A percentile compares a stretch with the other conserved stretches of the same genome.
Evolutionary conservation across 2,888 invertebrate species (phyloP).

Genomic region (Camptogramma bilineatum): DNA sequence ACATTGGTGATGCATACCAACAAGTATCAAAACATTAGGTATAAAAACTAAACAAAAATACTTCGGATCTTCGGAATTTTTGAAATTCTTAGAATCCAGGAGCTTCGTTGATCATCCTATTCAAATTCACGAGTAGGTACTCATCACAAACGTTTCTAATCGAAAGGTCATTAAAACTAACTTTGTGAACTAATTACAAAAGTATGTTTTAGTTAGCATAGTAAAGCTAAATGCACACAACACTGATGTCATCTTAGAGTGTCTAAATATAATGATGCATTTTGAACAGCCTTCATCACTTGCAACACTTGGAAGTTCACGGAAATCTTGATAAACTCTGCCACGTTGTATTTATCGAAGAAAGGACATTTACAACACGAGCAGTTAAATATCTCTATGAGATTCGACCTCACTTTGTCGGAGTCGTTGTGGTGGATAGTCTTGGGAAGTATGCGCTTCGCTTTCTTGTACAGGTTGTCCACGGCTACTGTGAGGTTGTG

Average conservation of each 20-base stretch:
- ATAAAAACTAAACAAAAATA: too few species aligned
- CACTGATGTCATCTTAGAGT: constrained; percentile 66
- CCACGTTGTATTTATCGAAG: constrained; percentile 62
- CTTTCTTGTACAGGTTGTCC: constrained; percentile 68
- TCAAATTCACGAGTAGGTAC: background rate
- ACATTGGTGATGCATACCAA: too few species aligned
- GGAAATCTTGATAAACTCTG: constrained; percentile 64
- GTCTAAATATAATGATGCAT: constrained; percentile 70
- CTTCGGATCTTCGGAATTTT: background rate
- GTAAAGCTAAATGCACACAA: background rate
- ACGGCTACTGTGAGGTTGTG: constrained; percentile 65
- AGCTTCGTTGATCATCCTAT: background rate
- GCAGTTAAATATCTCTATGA: constrained; percentile 69
- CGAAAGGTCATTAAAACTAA: background rate
- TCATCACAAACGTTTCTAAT: background rate
- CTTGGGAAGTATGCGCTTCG: constrained; percentile 69
- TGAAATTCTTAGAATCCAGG: too few species aligned
- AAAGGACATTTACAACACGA: constrained; percentile 53
- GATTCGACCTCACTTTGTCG: constrained; percentile 60
- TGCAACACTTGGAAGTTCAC: constrained; percentile 67
- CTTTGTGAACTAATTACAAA: background rate
- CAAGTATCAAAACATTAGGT: too few species aligned
- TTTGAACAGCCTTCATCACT: constrained; percentile 65
- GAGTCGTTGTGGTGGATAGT: constrained; percentile 66
- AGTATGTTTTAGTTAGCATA: background rate